Evolutionary conservation across 2,888 invertebrate genomes (phyloP), one percentile per base, ranked within the genome.

Genomic region (Escarpia spicata): DNA sequence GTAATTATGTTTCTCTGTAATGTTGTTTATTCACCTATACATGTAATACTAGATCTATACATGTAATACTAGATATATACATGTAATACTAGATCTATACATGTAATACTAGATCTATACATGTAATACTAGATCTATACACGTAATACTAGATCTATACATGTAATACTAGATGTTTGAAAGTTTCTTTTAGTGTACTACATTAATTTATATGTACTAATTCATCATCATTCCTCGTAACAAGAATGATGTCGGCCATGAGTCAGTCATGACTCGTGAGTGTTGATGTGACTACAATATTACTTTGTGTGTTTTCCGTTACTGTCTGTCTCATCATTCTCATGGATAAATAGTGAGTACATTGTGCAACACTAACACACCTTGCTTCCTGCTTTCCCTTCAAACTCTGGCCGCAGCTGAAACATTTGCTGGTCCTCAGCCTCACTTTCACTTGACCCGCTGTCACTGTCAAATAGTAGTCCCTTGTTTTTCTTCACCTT

Each of bases 351-450:
- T 9, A 12, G 10, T 15, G 15, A 75, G 75, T n/a, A 75, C 75
- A 26, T 6, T 75, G 6, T 75, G 26, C 26, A 26, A 26, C n/a
- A 37, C 37, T 37, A 75, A 19, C 75, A 4, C 75, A 97, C 97
- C 97, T 97, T 97, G 96, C 97, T 97, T 19, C 97, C 97, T 94
- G 97, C 97, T 95, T 97, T 97, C 52, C 98, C 97, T 96, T 98
- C 97, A 96, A 97, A 97, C 95, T 98, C 97, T 92, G 97, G 97
- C 96, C 97, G 97, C 43, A 98, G 96, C 94, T 97, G 96, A 92
- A 96, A 96, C 93, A 93, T 95, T 6, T 95, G 93, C 9, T 94
- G 94, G 96, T 98, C 97, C 94, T 97, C 97, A 4, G 97, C 96
- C 93, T 97, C 97, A 31, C 92, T 92, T 43, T 90, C 92, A 43